Percentiles rank a stretch among this genome's conserved stretches.
Conservation (phyloP, 2,113 vertebrate species). For the Halichoerus grypus region DNA sequence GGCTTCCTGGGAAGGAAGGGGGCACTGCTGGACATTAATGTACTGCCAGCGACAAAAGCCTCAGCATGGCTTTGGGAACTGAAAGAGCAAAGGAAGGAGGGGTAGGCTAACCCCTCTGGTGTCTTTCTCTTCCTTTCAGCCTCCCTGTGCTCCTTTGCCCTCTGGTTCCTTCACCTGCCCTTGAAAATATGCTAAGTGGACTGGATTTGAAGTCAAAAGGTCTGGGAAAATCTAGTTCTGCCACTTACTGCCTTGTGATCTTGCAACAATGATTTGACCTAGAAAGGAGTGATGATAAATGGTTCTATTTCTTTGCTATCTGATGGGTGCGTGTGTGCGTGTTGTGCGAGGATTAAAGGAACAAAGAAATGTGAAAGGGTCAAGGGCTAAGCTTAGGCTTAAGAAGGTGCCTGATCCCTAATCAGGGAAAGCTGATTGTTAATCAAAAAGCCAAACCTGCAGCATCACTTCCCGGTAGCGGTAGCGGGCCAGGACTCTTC, state of each 20-base stretch:
- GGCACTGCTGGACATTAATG: background rate
- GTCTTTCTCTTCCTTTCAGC: background rate
- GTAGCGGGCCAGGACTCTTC: slow-evolving; percentile 44
- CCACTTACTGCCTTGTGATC: background rate
- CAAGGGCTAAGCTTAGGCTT: background rate
- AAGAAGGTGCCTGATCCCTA: background rate
- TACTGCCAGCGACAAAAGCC: background rate
- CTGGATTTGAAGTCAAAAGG: background rate
- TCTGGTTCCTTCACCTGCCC: background rate
- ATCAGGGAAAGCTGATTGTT: background rate
- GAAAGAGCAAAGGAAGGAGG: slow-evolving; percentile 10
- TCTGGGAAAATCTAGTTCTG: slow-evolving; percentile 48
- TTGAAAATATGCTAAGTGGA: background rate
- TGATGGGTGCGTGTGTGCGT: background rate
- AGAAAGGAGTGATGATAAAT: background rate
- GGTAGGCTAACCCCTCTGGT: background rate
- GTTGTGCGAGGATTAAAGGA: background rate
- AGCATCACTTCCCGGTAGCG: slow-evolving; percentile 16
- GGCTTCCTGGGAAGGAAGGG: background rate
- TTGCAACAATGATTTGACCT: background rate
- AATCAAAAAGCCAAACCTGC: slow-evolving; percentile 69
- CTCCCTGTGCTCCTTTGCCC: background rate
- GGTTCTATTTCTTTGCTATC: background rate
- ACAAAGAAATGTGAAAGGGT: background rate
- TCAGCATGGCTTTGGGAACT: background rate